These are phyloP conservation scores for Diarsia rubi DNA, from an alignment of 2,888 invertebrate species.

Conservation along the genomic window DNA sequence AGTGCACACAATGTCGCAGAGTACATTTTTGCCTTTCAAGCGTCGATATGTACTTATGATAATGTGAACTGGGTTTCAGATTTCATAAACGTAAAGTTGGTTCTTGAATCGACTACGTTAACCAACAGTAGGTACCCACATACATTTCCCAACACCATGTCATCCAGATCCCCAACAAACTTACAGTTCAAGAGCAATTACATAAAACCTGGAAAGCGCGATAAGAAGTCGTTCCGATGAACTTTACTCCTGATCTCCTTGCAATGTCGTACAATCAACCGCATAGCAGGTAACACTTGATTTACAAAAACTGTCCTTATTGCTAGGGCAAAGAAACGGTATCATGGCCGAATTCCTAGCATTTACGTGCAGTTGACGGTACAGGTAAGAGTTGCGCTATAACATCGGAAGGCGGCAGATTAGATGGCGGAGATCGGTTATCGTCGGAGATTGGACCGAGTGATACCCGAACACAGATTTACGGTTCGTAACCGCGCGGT, in stretches of 20 bases:
- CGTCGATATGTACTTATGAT: neutral
- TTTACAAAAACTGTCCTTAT: neutral
- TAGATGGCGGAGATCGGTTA: constrained; percentile 43
- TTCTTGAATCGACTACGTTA: neutral
- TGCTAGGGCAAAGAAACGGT: neutral
- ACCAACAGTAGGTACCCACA: neutral
- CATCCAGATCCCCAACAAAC: constrained; percentile 8
- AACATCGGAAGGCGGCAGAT: constrained; percentile 26
- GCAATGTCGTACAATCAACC: constrained; percentile 15
- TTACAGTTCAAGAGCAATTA: constrained; percentile 33
- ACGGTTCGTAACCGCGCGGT: constrained; percentile 32
- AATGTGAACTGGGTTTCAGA: neutral
- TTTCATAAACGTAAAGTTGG: neutral
- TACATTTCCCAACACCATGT: constrained; percentile 5
- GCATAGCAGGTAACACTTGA: neutral
- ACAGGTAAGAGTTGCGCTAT: constrained; percentile 18
- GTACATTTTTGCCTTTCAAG: no score
- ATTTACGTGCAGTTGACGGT: neutral
- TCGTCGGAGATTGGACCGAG: constrained; percentile 48
- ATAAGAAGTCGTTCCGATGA: constrained; percentile 35
- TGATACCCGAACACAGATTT: constrained; percentile 49
- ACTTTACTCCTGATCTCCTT: constrained; percentile 13
- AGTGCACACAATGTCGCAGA: no score
- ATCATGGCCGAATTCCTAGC: neutral
- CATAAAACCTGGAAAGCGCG: constrained; percentile 38